These are phyloP conservation scores for Colius striatus DNA, from an alignment of 2,113 vertebrate genomes.

Conservation along the genomic window DNA sequence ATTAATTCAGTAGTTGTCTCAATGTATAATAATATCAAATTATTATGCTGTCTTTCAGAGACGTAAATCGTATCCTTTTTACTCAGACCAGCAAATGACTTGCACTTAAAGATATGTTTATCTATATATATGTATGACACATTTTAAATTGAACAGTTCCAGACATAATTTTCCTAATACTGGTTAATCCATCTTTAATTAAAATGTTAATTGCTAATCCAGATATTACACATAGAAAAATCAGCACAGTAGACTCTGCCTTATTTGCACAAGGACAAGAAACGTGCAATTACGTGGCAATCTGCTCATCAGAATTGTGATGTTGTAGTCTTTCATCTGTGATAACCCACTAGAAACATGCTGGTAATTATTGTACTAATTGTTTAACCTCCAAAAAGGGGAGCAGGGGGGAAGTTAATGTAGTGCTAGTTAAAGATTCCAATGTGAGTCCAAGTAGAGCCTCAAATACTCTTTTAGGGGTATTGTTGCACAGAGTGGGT, in stretches of 20 bases:
- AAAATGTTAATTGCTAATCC: conserved; percentile 68
- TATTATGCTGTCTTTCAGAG: conserved; percentile 50
- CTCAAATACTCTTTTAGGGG: not conserved
- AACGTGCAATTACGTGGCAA: not conserved
- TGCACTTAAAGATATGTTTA: conserved; percentile 36
- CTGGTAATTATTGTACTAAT: not conserved
- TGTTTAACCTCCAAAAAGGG: not conserved
- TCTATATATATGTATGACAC: conserved; percentile 15
- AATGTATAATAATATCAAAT: conserved; percentile 52
- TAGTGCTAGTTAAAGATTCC: not conserved
- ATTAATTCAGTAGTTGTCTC: conserved; percentile 22
- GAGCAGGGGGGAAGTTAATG: not conserved
- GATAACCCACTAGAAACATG: not conserved
- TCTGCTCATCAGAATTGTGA: not conserved
- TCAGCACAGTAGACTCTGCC: not conserved
- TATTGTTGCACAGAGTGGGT: not conserved
- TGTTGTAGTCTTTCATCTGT: not conserved
- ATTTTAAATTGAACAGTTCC: conserved; percentile 52
- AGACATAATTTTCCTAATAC: conserved; percentile 59
- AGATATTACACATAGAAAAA: conserved; percentile 25
- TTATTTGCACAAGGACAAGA: conserved; percentile 14
- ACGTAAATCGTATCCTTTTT: conserved; percentile 8
- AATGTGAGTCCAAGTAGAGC: not conserved
- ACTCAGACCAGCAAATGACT: conserved; percentile 34
- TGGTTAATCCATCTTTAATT: conserved; percentile 64